Percentiles rank a stretch among this genome's conserved stretches.
These are phyloP conservation scores for Conger conger DNA, from an alignment of 2,113 vertebrate genomes.

Conservation along the genomic window DNA sequence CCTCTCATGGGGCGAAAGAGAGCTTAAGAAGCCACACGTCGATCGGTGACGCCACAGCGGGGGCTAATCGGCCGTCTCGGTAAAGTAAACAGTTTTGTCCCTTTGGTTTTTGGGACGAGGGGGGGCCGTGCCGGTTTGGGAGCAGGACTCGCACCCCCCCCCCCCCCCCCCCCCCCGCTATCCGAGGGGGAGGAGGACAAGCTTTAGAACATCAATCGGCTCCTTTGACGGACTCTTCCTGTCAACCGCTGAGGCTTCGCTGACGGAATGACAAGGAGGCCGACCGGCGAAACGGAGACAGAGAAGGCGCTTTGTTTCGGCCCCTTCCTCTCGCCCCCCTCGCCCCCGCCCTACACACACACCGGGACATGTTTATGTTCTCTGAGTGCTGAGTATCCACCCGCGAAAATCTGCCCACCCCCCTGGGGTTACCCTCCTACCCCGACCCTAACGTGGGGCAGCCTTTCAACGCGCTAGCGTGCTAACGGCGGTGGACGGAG, in stretches of 20 bases:
- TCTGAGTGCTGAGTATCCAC: too few relatives aligned
- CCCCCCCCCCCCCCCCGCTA: background rate
- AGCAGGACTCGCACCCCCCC: background rate
- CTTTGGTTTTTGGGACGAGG: background rate
- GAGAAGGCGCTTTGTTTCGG: conserved; percentile 20
- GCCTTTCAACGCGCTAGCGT: background rate
- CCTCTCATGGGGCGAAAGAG: conserved; percentile 34
- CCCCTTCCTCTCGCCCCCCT: background rate
- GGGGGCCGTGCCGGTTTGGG: conserved; percentile 29
- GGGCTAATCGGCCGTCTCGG: conserved; percentile 58
- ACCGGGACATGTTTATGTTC: conserved; percentile 30
- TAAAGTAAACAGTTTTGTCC: conserved; percentile 47
- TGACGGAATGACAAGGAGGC: conserved; percentile 35
- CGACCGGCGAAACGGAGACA: background rate
- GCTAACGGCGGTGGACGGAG: background rate
- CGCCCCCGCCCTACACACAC: background rate
- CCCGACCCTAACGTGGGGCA: background rate
- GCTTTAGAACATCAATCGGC: conserved; percentile 35
- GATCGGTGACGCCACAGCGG: conserved; percentile 49
- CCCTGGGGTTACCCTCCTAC: background rate
- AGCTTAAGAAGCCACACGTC: conserved; percentile 43
- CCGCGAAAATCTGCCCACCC: conserved; percentile 33
- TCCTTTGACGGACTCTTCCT: conserved; percentile 23
- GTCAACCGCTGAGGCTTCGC: background rate
- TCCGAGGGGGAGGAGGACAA: background rate